These are phyloP conservation scores for Cranoglanis bouderius DNA, from an alignment of 2,113 vertebrate species.

Conservation along the genomic window DNA sequence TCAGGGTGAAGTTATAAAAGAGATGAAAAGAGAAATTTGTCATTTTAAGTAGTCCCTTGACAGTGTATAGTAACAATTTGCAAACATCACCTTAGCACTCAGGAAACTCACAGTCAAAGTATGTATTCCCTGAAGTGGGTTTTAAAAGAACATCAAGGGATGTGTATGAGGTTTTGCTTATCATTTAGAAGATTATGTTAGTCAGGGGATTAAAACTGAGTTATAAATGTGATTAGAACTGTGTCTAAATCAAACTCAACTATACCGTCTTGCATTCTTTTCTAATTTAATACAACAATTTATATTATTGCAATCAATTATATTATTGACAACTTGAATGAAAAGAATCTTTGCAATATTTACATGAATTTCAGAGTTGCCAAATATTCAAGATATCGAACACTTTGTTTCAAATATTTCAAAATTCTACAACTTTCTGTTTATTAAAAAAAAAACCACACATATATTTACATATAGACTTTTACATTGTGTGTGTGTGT, in stretches of 20 bases:
- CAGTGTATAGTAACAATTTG: background rate
- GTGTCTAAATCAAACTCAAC: background rate
- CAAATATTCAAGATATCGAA: too few species aligned
- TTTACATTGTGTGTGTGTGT: too few species aligned
- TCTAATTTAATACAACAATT: background rate
- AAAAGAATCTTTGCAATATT: background rate
- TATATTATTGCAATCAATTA: background rate
- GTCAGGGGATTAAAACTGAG: background rate
- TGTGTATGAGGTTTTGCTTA: background rate
- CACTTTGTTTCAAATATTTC: too few species aligned
- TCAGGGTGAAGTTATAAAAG: background rate
- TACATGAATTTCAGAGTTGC: background rate
- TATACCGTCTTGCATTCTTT: background rate
- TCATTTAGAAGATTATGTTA: slow-evolving; percentile 40
- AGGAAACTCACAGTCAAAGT: slow-evolving; percentile 4
- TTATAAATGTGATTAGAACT: background rate
- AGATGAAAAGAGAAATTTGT: background rate
- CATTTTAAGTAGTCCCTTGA: slow-evolving; percentile 31
- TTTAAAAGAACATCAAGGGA: slow-evolving; percentile 14
- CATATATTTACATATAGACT: too few species aligned
- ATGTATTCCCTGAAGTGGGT: slow-evolving; percentile 25
- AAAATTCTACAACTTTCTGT: too few species aligned
- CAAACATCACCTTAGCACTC: slow-evolving; percentile 1
- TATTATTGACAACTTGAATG: background rate
- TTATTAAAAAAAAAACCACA: too few species aligned